phyloP scores from a whole-genome alignment of 2,113 vertebrate species.

The Chloroceryle aenea region DNA sequence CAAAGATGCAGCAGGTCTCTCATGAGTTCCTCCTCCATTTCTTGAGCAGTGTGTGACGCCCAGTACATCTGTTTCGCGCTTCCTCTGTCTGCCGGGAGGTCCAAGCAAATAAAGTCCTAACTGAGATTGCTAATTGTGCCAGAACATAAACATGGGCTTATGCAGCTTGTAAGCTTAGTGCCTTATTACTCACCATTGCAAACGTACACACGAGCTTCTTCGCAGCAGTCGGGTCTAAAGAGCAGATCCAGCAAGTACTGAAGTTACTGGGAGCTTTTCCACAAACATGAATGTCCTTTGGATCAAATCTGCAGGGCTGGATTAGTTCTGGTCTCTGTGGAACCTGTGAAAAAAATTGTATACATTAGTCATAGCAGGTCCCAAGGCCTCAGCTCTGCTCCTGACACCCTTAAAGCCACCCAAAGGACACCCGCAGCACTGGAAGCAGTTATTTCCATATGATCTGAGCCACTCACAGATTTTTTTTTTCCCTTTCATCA shows the following conservation, averaged over 20 bases:
- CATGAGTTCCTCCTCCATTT: neutral
- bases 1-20: conserved; percentile 21
- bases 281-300: neutral
- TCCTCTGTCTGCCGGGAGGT: conserved; percentile 24
- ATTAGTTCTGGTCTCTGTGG: neutral
- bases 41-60: neutral
- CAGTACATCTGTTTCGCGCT: neutral
- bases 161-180: neutral
- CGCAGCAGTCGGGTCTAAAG: conserved; percentile 16
- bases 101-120: neutral
- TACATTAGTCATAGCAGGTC: neutral
- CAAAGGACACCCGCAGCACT: neutral
- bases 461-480: neutral
- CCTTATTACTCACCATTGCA: conserved; percentile 54
- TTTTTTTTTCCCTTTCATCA: neutral
- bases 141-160: neutral
- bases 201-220: neutral
- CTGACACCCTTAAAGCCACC: neutral
- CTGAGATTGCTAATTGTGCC: conserved; percentile 25
- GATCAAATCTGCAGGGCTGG: neutral
- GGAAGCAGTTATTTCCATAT: neutral
- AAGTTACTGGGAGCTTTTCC: neutral
- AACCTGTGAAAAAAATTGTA: conserved; percentile 25
- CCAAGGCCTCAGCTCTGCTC: neutral
- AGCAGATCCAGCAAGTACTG: neutral